phyloP scores from a whole-genome alignment of 1,140 invertebrate genomes.

The Lepidotrigona ventralis region DNA sequence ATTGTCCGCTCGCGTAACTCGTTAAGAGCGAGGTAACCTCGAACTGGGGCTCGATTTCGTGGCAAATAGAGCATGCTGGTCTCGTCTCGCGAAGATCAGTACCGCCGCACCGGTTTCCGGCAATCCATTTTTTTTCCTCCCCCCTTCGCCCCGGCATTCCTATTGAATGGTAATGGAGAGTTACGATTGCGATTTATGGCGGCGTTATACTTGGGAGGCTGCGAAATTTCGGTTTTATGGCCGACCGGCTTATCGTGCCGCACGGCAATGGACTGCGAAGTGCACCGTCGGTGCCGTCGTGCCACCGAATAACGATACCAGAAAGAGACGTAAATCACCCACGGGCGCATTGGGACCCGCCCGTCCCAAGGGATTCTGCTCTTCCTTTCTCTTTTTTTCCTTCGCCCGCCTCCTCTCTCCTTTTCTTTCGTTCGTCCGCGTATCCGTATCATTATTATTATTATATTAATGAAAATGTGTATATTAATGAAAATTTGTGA shows the following conservation, averaged over 20 bases:
- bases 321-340: slow-evolving; percentile 67
- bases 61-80: slow-evolving; percentile 37
- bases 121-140: slow-evolving; percentile 42
- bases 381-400: background rate
- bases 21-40: background rate
- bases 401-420: too few relatives aligned
- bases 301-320: slow-evolving; percentile 64
- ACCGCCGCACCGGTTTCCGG: slow-evolving; percentile 17
- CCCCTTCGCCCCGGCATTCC: slow-evolving; percentile 3
- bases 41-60: slow-evolving; percentile 35
- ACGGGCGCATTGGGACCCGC: slow-evolving; percentile 26
- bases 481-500: background rate
- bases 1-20: slow-evolving; percentile 32
- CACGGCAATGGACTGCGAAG: slow-evolving; percentile 60
- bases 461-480: too few relatives aligned
- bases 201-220: slow-evolving; percentile 62
- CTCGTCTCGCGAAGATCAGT: slow-evolving; percentile 39
- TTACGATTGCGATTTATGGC: slow-evolving; percentile 66
- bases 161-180: slow-evolving; percentile 68
- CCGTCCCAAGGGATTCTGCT: background rate
- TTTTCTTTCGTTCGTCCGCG: background rate
- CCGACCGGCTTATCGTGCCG: slow-evolving; percentile 64
- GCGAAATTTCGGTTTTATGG: slow-evolving; percentile 70
- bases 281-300: slow-evolving; percentile 51
- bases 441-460: background rate